Evolutionary conservation across 2,888 invertebrate genomes (phyloP).

Genomic region (Notodonta ziczac): DNA sequence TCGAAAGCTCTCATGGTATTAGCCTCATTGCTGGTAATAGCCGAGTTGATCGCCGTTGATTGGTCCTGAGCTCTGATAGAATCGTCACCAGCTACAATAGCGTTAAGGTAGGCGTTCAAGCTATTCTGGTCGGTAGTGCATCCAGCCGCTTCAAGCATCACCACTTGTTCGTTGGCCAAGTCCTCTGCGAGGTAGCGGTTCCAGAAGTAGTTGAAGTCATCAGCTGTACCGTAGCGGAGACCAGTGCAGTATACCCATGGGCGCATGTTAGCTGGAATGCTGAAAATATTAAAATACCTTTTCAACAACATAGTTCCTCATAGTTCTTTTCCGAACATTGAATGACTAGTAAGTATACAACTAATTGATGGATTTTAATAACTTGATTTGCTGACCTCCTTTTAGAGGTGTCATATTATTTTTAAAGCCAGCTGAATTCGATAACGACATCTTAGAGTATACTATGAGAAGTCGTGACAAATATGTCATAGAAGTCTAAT

Average conservation of each 20-base stretch:
- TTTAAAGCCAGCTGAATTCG: too few species aligned
- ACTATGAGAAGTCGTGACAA: too few species aligned
- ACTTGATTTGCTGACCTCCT: too few species aligned
- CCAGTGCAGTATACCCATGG: slow-evolving; percentile 90
- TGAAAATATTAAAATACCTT: slow-evolving; percentile 22
- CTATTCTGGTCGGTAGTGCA: slow-evolving; percentile 84
- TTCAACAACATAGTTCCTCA: too few species aligned
- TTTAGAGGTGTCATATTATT: too few species aligned
- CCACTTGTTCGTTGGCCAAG: slow-evolving; percentile 87
- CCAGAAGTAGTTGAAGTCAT: slow-evolving; percentile 89
- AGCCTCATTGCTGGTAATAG: slow-evolving; percentile 80
- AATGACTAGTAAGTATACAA: too few species aligned
- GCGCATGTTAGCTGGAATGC: slow-evolving; percentile 81
- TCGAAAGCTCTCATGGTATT: slow-evolving; percentile 83
- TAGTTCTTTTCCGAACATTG: too few species aligned
- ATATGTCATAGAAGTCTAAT: too few species aligned
- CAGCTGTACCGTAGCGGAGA: slow-evolving; percentile 84
- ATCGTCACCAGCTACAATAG: slow-evolving; percentile 51
- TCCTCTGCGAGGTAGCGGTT: slow-evolving; percentile 83
- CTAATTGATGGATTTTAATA: too few species aligned
- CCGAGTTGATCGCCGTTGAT: slow-evolving; percentile 68
- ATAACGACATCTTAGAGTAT: too few species aligned
- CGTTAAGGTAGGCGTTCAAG: slow-evolving; percentile 55
- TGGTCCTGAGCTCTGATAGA: slow-evolving; percentile 74
- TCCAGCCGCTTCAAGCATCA: slow-evolving; percentile 87